Evolutionary conservation across 1,140 invertebrate genomes (phyloP).

Genomic region (Polypedilum pembai): DNA sequence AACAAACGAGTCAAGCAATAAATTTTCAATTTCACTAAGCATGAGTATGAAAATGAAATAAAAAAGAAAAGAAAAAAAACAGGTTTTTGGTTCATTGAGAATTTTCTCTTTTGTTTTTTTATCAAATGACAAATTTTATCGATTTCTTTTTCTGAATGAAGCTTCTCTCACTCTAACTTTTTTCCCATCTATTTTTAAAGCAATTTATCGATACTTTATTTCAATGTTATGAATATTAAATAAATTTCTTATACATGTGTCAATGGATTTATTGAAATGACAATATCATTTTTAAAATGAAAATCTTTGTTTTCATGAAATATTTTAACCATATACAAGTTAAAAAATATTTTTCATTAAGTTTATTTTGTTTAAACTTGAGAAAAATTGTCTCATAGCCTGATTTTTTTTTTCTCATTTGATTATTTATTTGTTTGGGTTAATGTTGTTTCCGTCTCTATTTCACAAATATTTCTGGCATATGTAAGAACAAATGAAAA

Average conservation of each 20-base stretch:
- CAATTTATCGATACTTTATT: not conserved
- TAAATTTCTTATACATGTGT: not conserved
- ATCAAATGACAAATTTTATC: too few relatives aligned
- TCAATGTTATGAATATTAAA: not conserved
- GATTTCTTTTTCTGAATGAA: not conserved
- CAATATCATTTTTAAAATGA: too few relatives aligned
- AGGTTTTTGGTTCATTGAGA: slow-evolving; percentile 1
- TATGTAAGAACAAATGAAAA: not conserved
- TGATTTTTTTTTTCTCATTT: too few relatives aligned
- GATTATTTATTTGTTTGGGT: not conserved
- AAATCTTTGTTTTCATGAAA: too few relatives aligned
- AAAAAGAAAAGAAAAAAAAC: not conserved
- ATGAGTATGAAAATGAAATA: not conserved
- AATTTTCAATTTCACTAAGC: not conserved
- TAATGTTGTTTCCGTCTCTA: not conserved
- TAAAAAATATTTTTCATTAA: too few relatives aligned
- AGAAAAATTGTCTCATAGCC: too few relatives aligned
- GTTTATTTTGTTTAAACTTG: too few relatives aligned
- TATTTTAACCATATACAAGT: too few relatives aligned
- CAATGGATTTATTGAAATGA: not conserved
- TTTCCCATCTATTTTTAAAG: not conserved
- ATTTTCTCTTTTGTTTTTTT: not conserved
- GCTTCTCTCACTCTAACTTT: not conserved
- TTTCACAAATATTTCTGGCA: not conserved
- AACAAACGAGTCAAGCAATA: not conserved